Evolutionary conservation across 2,797 vertebrate genomes (phyloP).

Genomic region (Anguilla anguilla): DNA sequence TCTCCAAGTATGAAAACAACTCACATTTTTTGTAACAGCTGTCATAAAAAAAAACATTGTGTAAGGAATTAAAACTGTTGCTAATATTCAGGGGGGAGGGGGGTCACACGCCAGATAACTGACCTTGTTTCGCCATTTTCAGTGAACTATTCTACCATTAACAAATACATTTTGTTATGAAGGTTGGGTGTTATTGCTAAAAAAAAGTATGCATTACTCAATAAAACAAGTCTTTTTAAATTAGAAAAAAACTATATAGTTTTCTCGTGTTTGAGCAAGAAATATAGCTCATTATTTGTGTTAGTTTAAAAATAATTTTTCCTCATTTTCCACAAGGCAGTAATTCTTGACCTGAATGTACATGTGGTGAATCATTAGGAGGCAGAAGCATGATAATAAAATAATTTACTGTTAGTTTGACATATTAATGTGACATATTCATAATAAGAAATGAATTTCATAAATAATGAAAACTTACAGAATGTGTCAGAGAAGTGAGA

Average conservation of each 20-base stretch:
- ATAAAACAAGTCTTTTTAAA: too few species aligned
- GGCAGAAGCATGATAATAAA: not conserved
- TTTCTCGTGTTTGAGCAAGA: too few species aligned
- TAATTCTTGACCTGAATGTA: not conserved
- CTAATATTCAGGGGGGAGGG: too few species aligned
- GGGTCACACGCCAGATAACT: too few species aligned
- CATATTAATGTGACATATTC: not conserved
- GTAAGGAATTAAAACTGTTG: not conserved
- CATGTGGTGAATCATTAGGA: not conserved
- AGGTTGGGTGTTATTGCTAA: not conserved
- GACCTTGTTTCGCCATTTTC: not conserved
- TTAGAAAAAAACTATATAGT: too few species aligned
- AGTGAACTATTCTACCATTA: not conserved
- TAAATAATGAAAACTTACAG: not conserved
- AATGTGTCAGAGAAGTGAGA: too few species aligned
- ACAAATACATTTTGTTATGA: not conserved
- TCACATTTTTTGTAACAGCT: not conserved
- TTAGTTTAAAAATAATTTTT: not conserved
- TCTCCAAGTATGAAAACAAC: not conserved
- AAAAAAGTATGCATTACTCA: too few species aligned
- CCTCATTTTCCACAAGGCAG: not conserved
- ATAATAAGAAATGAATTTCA: not conserved
- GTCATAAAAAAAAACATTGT: not conserved
- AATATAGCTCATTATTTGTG: too few species aligned
- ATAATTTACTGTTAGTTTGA: not conserved